Percentiles rank a stretch among this genome's conserved stretches.
phyloP scores from a whole-genome alignment of 2,797 vertebrate genomes.

The Fringilla coelebs region DNA sequence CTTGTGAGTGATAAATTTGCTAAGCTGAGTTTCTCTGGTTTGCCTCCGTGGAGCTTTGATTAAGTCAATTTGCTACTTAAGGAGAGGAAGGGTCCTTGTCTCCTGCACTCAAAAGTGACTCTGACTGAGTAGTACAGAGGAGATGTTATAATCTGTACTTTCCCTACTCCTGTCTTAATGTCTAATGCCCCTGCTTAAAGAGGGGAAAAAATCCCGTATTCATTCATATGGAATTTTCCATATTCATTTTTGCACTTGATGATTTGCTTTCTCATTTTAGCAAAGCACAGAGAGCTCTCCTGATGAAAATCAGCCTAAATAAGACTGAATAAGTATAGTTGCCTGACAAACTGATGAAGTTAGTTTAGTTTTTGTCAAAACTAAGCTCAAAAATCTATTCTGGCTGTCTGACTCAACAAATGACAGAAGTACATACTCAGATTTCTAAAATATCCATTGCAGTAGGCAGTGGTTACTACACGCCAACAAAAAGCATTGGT shows the following conservation, averaged over 20 bases:
- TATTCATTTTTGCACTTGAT: neutral
- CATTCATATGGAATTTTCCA: neutral
- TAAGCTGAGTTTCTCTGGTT: neutral
- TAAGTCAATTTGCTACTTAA: neutral
- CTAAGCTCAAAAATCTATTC: neutral
- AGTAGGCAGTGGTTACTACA: slow-evolving; percentile 5
- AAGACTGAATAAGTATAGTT: neutral
- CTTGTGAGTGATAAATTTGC: neutral
- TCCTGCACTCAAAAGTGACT: neutral
- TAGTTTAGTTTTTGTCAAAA: slow-evolving; percentile 19
- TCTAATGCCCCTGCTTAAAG: neutral
- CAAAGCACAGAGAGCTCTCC: neutral
- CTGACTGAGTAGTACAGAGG: neutral
- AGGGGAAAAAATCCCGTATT: neutral
- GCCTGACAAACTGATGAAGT: neutral
- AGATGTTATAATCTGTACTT: neutral
- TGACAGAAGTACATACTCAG: neutral
- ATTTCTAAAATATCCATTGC: slow-evolving; percentile 17
- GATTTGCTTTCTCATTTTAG: neutral
- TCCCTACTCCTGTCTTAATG: neutral
- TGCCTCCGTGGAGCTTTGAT: neutral
- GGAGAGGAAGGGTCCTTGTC: neutral
- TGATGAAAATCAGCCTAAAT: neutral
- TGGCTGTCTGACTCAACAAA: slow-evolving; percentile 1
- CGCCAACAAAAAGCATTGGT: neutral